These are phyloP conservation scores for Scalopus aquaticus DNA, from an alignment of 2,113 vertebrate species.

Conservation along the genomic window DNA sequence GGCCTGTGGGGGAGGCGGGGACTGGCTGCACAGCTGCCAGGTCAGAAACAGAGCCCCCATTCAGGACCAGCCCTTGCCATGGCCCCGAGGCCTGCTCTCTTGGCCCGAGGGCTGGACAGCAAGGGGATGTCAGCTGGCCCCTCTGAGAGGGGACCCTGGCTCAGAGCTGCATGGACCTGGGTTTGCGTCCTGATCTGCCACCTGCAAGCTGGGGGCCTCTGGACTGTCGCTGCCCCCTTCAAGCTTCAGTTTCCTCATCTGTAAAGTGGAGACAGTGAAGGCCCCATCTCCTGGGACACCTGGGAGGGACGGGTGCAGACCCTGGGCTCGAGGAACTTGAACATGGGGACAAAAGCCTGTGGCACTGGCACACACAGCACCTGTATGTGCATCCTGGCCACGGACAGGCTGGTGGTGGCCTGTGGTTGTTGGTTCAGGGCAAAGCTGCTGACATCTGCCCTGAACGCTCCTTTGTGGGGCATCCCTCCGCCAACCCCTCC, in stretches of 20 bases:
- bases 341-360: not conserved
- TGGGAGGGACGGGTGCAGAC: not conserved
- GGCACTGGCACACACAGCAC: not conserved
- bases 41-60: slow-evolving; percentile 48
- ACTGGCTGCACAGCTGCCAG: slow-evolving; percentile 10
- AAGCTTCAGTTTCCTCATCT: not conserved
- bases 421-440: too few species aligned
- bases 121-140: not conserved
- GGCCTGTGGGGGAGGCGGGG: not conserved
- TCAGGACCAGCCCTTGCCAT: slow-evolving; percentile 31
- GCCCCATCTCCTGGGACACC: not conserved
- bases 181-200: not conserved
- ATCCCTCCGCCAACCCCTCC: not conserved
- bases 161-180: not conserved
- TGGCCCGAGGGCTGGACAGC: not conserved
- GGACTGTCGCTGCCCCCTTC: not conserved
- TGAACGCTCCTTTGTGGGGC: not conserved
- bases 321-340: rapidly evolving
- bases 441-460: too few species aligned
- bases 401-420: not conserved
- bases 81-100: not conserved
- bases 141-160: not conserved
- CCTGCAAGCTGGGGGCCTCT: not conserved
- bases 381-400: not conserved
- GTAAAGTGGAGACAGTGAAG: not conserved